Base-by-base conservation (phyloP, 1,140 invertebrate species). In the Caenorhabditis inopinata region DNA sequence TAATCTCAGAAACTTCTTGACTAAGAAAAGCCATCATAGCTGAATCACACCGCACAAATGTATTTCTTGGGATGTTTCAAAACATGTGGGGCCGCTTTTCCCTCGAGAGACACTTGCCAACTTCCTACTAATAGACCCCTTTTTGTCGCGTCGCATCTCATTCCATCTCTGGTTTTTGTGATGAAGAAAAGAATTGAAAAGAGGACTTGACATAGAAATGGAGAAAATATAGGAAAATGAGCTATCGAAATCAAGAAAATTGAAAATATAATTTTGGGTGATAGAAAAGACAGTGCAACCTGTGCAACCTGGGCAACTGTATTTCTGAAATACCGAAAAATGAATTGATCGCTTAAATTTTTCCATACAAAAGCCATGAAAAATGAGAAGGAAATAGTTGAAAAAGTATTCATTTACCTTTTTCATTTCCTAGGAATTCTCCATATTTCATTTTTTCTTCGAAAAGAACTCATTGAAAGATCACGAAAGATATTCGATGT, bases 21-120 rank as follows among this genome's bases (percentile, higher is more conserved):
- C n/a, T n/a, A n/a, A n/a, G n/a, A 42, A 14, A 42, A 14, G 25
- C 27, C 11, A n/a, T 35, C 29, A 12, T 12, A 14, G 11, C 51
- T 58, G 51, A 58, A 58, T 58, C 51, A 58, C 51, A 58, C 51
- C 51, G 51, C 51, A 25, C 23, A 51, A 51, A 51, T 51, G 23
- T 7, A 58, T 58, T 32, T 38, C n/a, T 16, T 42, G 27, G 27
- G 58, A 21, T 21, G 58, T 68, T 68, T 68, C 58, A 25, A 68
- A 68, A 68, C 58, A 68, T 68, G 58, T 68, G 58, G 18, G 49
- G 49, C 49, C 7, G 32, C 32, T 68, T 68, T 42, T 42, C 58
- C 58, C 58, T 68, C n/a, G 58, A 68, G 58, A 68, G 58, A 68
- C 58, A 68, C 58, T 68, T 68, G 58, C 58, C 58, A 68, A 68